Percentiles rank a stretch among this genome's conserved stretches.
Conservation (phyloP, 1,140 invertebrate species). For the Mamestra configurata region DNA sequence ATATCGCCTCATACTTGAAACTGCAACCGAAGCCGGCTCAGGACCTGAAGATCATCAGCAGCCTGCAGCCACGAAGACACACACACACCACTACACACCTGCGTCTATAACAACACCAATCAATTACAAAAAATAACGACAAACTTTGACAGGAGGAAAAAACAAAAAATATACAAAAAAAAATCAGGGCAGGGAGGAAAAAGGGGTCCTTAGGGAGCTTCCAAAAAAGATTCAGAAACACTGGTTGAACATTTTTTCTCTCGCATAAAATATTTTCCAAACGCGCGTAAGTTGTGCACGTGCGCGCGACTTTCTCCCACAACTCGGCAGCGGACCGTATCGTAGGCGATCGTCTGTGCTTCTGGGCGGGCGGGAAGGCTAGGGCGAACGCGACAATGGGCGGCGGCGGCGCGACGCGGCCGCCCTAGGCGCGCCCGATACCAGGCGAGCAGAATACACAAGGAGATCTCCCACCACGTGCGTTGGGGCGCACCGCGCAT, state of each 20-base stretch:
- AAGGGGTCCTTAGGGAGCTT: conserved; percentile 18
- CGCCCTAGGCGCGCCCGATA: conserved; percentile 85
- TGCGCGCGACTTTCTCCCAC: conserved; percentile 65
- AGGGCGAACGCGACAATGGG: conserved; percentile 71
- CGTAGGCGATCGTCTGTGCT: conserved; percentile 77
- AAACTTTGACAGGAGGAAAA: conserved; percentile 30
- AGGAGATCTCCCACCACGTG: conserved; percentile 76
- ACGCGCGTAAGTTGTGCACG: conserved; percentile 70
- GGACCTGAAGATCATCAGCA: conserved; percentile 71
- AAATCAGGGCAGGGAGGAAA: conserved; percentile 27
- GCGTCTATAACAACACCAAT: conserved; percentile 56
- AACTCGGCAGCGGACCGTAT: conserved; percentile 74
- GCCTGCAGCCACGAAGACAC: conserved; percentile 67
- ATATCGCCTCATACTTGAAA: conserved; percentile 75
- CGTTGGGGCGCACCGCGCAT: conserved; percentile 78
- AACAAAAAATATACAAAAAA: conserved; percentile 25
- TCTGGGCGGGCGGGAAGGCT: conserved; percentile 79
- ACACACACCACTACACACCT: conserved; percentile 69
- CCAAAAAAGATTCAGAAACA: conserved; percentile 39
- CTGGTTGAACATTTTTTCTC: conserved; percentile 34
- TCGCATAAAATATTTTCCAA: conserved; percentile 40
- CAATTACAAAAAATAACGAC: conserved; percentile 58
- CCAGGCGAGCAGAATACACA: conserved; percentile 71
- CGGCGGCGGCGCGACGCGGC: conserved; percentile 83
- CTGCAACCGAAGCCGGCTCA: conserved; percentile 54